Percentiles rank a stretch among this genome's conserved stretches.
These are phyloP conservation scores for Cygnus olor DNA, from an alignment of 2,797 vertebrate species.

Conservation along the genomic window DNA sequence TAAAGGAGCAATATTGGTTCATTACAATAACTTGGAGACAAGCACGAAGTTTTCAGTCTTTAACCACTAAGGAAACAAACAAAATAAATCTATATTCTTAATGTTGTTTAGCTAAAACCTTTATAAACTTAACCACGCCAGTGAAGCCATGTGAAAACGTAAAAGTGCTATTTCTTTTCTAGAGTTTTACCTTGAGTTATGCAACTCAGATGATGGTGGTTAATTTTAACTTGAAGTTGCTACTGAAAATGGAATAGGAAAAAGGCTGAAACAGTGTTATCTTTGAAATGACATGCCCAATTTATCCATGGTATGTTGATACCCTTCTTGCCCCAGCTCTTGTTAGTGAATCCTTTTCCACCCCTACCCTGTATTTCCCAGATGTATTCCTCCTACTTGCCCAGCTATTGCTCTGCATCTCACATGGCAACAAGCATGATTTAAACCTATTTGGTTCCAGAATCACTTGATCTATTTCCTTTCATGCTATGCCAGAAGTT, in stretches of 20 bases:
- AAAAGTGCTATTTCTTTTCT: background rate
- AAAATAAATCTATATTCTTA: background rate
- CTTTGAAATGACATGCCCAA: background rate
- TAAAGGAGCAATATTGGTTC: background rate
- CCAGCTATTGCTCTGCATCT: background rate
- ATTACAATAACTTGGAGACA: background rate
- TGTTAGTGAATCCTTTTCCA: background rate
- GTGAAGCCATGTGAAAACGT: background rate
- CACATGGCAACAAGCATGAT: background rate
- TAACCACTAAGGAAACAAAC: background rate
- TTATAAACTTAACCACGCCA: background rate
- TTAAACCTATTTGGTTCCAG: background rate
- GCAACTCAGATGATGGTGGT: background rate
- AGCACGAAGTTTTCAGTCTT: background rate
- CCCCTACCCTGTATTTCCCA: background rate
- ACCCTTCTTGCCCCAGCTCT: background rate
- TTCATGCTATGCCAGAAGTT: background rate
- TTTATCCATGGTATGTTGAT: background rate
- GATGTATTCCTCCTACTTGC: background rate
- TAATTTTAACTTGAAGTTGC: background rate
- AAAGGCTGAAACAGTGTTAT: background rate
- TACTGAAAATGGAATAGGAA: background rate
- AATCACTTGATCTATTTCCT: background rate
- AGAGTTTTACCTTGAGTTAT: background rate
- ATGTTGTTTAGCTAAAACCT: background rate